Conservation (phyloP, 2,797 vertebrate species). For the Pangasius mekongensis region DNA sequence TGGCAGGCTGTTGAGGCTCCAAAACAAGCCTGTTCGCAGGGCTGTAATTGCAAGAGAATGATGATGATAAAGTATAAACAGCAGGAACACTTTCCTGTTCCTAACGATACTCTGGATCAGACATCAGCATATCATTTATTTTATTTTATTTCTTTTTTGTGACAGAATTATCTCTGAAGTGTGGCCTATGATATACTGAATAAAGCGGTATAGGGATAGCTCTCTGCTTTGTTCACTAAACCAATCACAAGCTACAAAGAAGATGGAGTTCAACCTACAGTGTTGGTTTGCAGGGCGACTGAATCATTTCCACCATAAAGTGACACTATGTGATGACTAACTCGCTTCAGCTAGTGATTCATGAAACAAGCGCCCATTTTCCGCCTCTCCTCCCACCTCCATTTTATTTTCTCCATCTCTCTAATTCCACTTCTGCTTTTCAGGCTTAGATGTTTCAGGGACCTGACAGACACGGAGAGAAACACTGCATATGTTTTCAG, state of each 20-base stretch:
- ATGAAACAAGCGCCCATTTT: slow-evolving; percentile 52
- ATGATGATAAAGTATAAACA: slow-evolving; percentile 14
- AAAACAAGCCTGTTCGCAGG: not conserved
- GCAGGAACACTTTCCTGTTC: too few relatives aligned
- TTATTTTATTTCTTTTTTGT: not conserved
- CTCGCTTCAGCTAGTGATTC: slow-evolving; percentile 54
- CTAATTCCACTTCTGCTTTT: slow-evolving; percentile 30
- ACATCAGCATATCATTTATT: too few relatives aligned
- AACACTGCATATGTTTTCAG: slow-evolving; percentile 9
- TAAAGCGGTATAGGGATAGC: slow-evolving; percentile 14
- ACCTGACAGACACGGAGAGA: slow-evolving; percentile 34
- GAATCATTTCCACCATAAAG: slow-evolving; percentile 58
- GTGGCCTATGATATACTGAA: not conserved
- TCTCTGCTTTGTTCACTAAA: slow-evolving; percentile 16
- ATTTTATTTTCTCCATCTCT: slow-evolving; percentile 49
- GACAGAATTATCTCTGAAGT: not conserved
- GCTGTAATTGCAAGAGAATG: not conserved
- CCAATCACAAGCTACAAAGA: slow-evolving; percentile 33
- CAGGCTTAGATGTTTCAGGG: slow-evolving; percentile 16
- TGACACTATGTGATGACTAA: slow-evolving; percentile 61
- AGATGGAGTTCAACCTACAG: slow-evolving; percentile 34
- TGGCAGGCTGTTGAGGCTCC: not conserved
- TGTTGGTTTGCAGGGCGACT: slow-evolving; percentile 45
- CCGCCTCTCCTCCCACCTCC: slow-evolving; percentile 36
- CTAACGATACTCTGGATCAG: not conserved